Evolutionary conservation across 2,888 invertebrate genomes (phyloP), one percentile per base, ranked within the genome.

Genomic region (Pyrrhosoma nymphula): DNA sequence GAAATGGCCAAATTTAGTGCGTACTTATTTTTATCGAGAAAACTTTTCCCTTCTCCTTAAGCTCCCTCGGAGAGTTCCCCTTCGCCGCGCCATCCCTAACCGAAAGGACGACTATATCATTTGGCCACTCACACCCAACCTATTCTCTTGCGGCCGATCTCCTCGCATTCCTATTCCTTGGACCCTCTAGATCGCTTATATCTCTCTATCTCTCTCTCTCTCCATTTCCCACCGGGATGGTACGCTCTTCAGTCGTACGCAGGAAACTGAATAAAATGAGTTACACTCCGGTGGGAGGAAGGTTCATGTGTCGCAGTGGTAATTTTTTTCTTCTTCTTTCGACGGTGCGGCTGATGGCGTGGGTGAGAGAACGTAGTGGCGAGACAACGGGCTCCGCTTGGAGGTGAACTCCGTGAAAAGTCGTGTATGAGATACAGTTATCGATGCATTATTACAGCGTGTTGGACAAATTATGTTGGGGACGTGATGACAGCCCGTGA

Each of bases 1-100:
- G 35, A 82, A 82, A 82, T 18, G 82, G 82, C 82, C 82, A 82
- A 82, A 82, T 82, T 82, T 82, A 82, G 82, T 82, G 82, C 82
- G 82, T 35, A 82, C 82, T 82, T 82, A 82, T 82, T 82, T 82
- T 82, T 82, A 82, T 82, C 82, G 82, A 18, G 30, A 35, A 82
- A 82, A 82, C 82, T 82, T 82, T 82, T 82, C 8, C 82, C 82
- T 82, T 82, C 82, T 82, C 82, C 82, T 35, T 16, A 35, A 35
- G 30, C 35, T 82, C 8, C 82, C 82, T 82, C 30, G 82, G 30
- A 82, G 16, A 82, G 16, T 16, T 35, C 82, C 82, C 82, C 47
- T 4, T 14, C 82, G 30, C 35, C 69, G 18, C 82, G 12, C n/a
- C 30, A 8, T 10, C 18, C 26, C 26, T 18, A 26, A 30, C 82